Conservation (phyloP, 2,113 vertebrate genomes). For the Solea solea region DNA sequence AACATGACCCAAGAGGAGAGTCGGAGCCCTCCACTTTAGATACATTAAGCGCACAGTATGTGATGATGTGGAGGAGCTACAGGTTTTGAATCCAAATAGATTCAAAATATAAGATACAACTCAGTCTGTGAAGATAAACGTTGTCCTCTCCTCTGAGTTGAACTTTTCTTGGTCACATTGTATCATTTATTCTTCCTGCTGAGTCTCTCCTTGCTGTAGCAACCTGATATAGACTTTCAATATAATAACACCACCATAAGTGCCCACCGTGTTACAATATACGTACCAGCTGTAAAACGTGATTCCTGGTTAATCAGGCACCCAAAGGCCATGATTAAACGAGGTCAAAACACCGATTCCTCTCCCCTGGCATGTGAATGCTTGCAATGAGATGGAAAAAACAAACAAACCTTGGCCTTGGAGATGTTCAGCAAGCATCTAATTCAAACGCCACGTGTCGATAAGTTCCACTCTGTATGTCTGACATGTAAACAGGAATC, state of each 20-base stretch:
- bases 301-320: conserved; percentile 12
- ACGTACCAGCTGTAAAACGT: conserved; percentile 2
- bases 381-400: background rate
- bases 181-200: conserved; percentile 2
- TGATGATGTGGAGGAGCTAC: conserved; percentile 45
- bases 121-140: conserved; percentile 9
- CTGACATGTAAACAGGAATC: conserved; percentile 54
- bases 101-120: conserved; percentile 14
- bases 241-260: conserved; percentile 5
- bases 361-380: background rate
- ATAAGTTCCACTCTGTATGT: conserved; percentile 39
- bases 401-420: conserved; percentile 20
- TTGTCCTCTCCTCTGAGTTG: conserved; percentile 4
- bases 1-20: conserved; percentile 65
- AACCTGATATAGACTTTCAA: conserved; percentile 2
- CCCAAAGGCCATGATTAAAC: conserved; percentile 15
- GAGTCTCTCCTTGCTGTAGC: conserved; percentile 19
- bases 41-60: conserved; percentile 67
- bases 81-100: conserved; percentile 41
- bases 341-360: conserved; percentile 1
- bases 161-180: conserved; percentile 1
- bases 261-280: background rate
- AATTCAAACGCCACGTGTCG: conserved; percentile 48
- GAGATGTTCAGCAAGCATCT: conserved; percentile 24
- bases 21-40: conserved; percentile 54